Percentiles rank a stretch among this genome's conserved stretches.
Conservation (phyloP, 2,888 invertebrate genomes). For the Oxycera nigricornis region DNA sequence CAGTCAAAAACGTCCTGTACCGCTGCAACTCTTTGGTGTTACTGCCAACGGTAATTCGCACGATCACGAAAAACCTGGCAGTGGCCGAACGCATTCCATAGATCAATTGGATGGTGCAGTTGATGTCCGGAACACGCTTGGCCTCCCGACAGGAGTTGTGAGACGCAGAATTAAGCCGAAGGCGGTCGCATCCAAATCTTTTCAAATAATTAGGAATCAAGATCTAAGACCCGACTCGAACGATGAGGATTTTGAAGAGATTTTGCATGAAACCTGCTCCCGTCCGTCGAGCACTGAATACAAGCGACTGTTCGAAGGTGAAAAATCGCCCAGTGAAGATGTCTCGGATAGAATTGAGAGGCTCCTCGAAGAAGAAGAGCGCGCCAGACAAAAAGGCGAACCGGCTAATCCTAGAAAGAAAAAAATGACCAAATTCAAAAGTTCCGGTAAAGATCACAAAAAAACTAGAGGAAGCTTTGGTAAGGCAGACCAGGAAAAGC, state of each 20-base stretch:
- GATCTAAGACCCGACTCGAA: constrained; percentile 55
- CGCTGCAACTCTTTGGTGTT: constrained; percentile 2
- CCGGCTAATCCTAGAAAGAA: constrained; percentile 44
- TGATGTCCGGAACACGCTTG: constrained; percentile 51
- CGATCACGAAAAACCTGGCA: neutral
- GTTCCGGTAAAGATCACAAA: constrained; percentile 52
- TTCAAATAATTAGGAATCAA: neutral
- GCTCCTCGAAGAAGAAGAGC: constrained; percentile 51
- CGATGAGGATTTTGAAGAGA: constrained; percentile 58
- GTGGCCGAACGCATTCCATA: constrained; percentile 43
- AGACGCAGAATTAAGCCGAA: constrained; percentile 23
- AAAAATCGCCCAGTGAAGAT: constrained; percentile 60
- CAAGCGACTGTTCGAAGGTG: constrained; percentile 58
- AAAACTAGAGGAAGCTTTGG: neutral
- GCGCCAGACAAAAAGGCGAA: neutral
- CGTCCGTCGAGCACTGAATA: constrained; percentile 60
- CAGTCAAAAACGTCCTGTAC: constrained; percentile 3
- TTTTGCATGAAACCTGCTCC: constrained; percentile 53
- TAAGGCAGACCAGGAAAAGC: constrained; percentile 44
- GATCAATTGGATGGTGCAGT: constrained; percentile 61
- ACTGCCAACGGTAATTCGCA: neutral
- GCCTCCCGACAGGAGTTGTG: constrained; percentile 40
- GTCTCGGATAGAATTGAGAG: constrained; percentile 59
- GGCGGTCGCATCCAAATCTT: neutral
- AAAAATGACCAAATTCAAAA: constrained; percentile 53